Conservation (phyloP, 2,113 vertebrate species). For the Scortum barcoo region DNA sequence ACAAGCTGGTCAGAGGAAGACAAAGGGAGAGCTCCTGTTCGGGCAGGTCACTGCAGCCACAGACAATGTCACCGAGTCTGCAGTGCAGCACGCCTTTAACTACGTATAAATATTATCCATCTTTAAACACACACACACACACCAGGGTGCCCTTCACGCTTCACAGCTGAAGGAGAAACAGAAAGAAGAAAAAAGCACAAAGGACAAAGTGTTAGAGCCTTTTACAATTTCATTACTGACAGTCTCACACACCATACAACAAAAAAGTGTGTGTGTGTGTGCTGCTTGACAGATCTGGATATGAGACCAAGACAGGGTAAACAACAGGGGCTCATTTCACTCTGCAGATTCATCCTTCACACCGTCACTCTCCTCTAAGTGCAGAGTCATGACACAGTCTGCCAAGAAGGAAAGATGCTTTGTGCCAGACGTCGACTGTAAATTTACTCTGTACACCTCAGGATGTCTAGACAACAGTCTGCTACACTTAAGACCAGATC, state of each 20-base stretch:
- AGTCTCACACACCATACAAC: no score
- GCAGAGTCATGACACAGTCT: slow-evolving; percentile 22
- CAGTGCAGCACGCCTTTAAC: background rate
- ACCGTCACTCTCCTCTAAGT: background rate
- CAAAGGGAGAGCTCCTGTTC: background rate
- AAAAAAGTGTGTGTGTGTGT: background rate
- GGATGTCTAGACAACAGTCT: background rate
- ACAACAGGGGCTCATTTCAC: background rate
- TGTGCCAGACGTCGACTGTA: background rate
- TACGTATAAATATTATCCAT: background rate
- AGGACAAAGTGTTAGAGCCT: background rate
- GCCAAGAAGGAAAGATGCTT: background rate
- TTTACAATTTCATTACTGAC: no score
- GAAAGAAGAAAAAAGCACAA: background rate
- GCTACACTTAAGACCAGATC: no score
- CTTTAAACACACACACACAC: background rate
- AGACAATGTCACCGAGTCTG: background rate
- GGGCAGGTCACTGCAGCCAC: slow-evolving; percentile 4
- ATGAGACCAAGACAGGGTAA: background rate
- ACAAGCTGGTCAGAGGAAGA: background rate
- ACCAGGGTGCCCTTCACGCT: background rate
- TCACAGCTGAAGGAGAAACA: background rate
- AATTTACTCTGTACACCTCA: background rate
- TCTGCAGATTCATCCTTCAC: background rate
- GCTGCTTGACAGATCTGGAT: background rate